phyloP scores from a whole-genome alignment of 2,888 invertebrate species.

The Plusia festucae region DNA sequence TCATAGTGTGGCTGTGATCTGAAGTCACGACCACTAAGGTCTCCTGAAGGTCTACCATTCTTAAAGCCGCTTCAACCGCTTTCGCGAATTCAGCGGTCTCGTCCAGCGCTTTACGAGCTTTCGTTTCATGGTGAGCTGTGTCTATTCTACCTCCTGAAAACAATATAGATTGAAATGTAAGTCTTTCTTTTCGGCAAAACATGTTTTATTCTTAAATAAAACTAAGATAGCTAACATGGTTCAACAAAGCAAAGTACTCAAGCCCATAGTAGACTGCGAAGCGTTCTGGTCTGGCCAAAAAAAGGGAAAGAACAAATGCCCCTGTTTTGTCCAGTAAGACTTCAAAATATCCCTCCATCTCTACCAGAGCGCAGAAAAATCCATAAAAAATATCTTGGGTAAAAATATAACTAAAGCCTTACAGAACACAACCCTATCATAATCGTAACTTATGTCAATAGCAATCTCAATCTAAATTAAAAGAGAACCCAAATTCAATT shows the following conservation, averaged over 20 bases:
- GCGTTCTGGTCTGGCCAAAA: no score
- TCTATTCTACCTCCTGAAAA: constrained; percentile 91
- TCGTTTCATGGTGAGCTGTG: constrained; percentile 92
- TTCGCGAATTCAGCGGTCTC: constrained; percentile 94
- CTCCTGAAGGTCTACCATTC: constrained; percentile 90
- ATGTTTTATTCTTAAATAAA: no score
- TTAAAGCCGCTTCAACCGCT: constrained; percentile 91
- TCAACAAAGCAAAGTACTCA: no score
- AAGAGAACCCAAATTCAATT: background rate
- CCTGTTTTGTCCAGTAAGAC: no score
- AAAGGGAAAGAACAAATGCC: no score
- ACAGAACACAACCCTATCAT: background rate
- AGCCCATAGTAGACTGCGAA: no score
- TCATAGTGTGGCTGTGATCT: constrained; percentile 95
- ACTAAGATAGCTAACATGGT: no score
- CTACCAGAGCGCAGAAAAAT: no score
- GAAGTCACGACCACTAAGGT: constrained; percentile 95
- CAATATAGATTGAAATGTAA: background rate
- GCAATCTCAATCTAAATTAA: background rate
- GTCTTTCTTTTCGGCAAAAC: background rate
- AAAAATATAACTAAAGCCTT: no score
- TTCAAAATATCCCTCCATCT: no score
- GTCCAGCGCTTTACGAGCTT: constrained; percentile 91
- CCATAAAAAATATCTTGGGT: no score
- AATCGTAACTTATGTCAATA: background rate